Evolutionary conservation across 2,797 vertebrate genomes (phyloP).

Genomic region (Urocyon cinereoargenteus): DNA sequence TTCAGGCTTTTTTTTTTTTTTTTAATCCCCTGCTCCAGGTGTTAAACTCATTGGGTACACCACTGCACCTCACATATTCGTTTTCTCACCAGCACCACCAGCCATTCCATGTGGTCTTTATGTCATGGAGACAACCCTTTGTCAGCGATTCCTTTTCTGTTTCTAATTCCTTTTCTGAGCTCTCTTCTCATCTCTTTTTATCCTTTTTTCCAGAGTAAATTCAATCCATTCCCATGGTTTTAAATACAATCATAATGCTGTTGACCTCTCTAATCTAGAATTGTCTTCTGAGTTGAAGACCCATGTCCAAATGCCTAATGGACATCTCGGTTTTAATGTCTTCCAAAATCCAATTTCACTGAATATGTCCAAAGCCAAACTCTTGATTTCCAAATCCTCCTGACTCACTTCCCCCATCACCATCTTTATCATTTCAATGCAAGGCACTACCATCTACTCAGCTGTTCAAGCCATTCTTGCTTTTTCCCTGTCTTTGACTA

Average conservation of each 20-base stretch:
- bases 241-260: background rate
- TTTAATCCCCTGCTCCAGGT: background rate
- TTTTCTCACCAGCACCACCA: background rate
- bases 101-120: background rate
- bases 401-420: background rate
- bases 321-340: background rate
- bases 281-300: background rate
- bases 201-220: background rate
- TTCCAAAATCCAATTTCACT: background rate
- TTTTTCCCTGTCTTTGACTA: background rate
- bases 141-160: background rate
- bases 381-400: background rate
- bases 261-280: background rate
- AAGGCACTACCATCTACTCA: background rate
- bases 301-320: background rate
- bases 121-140: too few relatives aligned
- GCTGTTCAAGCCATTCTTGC: background rate
- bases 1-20: background rate
- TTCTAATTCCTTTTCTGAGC: background rate
- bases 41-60: background rate
- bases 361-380: background rate
- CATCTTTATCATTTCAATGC: background rate
- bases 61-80: background rate
- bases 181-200: background rate
- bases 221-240: background rate